Percentiles rank a stretch among this genome's conserved stretches.
Conservation (phyloP, 2,113 vertebrate species). For the Phoenicopterus ruber region DNA sequence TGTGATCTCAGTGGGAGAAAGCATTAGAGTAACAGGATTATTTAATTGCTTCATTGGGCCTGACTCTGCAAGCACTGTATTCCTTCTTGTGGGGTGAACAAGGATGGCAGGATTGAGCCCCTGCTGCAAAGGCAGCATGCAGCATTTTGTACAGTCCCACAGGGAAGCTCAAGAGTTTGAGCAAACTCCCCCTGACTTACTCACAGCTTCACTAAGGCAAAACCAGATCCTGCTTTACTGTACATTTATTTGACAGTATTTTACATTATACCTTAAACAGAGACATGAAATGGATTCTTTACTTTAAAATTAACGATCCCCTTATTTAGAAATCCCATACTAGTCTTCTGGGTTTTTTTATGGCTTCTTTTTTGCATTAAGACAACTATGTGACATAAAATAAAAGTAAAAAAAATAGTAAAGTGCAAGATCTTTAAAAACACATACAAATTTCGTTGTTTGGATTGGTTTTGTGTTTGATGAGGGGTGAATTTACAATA, state of each 20-base stretch:
- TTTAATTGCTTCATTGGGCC: background rate
- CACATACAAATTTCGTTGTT: conserved; percentile 50
- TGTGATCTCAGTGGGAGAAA: background rate
- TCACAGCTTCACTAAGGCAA: conserved; percentile 36
- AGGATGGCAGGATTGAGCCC: background rate
- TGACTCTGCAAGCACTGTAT: background rate
- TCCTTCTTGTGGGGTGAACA: background rate
- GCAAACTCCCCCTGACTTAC: background rate
- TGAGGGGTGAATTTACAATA: conserved; percentile 39
- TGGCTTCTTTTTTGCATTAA: conserved; percentile 72
- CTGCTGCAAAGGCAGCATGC: background rate
- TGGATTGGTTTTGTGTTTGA: conserved; percentile 48
- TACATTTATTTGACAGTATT: conserved; percentile 17
- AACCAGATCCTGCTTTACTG: conserved; percentile 23
- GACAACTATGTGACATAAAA: conserved; percentile 73
- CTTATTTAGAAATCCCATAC: conserved; percentile 56
- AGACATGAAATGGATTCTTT: conserved; percentile 61
- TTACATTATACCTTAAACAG: conserved; percentile 62
- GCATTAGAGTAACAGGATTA: background rate
- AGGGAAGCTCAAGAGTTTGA: background rate
- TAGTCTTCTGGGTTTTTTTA: conserved; percentile 65
- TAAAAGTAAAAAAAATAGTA: conserved; percentile 49
- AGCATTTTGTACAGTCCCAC: background rate
- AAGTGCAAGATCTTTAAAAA: conserved; percentile 74
- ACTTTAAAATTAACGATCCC: conserved; percentile 64